Conservation (phyloP, 2,113 vertebrate species). For the Hemiprocne comata region DNA sequence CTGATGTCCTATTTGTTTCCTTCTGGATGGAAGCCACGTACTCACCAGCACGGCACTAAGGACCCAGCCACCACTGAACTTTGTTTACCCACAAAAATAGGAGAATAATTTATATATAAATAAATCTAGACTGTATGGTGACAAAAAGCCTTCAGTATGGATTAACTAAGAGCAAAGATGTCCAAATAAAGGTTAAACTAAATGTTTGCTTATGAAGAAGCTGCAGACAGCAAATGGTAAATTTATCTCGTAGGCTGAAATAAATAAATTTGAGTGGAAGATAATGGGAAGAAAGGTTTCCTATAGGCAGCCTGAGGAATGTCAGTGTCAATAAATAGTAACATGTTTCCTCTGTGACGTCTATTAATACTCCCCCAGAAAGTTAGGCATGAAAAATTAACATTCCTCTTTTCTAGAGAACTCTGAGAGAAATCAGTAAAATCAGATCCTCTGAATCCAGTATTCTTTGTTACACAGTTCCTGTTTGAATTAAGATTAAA, state of each 20-base stretch:
- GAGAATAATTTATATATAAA: neutral
- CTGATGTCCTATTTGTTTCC: neutral
- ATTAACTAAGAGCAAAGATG: neutral
- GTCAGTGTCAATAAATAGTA: neutral
- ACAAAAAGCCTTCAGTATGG: neutral
- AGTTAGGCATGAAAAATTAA: neutral
- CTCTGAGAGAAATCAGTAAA: neutral
- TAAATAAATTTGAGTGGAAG: neutral
- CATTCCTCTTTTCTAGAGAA: neutral
- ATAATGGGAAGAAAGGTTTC: neutral
- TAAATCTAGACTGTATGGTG: neutral
- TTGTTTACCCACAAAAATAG: neutral
- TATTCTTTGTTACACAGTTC: neutral
- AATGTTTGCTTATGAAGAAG: neutral
- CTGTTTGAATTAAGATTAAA: neutral
- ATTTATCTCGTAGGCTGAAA: neutral
- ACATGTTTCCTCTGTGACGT: neutral
- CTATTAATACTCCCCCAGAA: neutral
- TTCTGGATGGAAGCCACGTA: neutral
- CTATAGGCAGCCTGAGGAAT: neutral
- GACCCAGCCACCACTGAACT: neutral
- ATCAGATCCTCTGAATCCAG: neutral
- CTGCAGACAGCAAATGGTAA: neutral
- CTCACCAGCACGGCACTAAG: neutral
- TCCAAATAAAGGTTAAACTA: neutral